phyloP scores from a whole-genome alignment of 1,140 invertebrate genomes.

The Hylaeus volcanicus region DNA sequence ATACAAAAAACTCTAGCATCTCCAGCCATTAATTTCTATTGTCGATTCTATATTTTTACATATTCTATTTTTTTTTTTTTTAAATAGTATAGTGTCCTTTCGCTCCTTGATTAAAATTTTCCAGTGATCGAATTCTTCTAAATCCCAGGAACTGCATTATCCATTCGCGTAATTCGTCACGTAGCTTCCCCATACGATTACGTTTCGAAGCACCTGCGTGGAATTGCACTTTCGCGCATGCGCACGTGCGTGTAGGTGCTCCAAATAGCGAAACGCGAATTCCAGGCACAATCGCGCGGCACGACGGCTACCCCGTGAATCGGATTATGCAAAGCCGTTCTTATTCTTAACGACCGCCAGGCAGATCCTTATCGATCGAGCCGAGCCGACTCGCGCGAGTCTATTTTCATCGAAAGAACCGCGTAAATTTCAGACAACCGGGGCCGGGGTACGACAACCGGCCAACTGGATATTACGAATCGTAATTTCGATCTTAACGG shows the following conservation, averaged over 20 bases:
- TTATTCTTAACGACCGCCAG: conserved; percentile 44
- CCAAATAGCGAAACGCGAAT: conserved; percentile 14
- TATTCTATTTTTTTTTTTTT: too few relatives aligned
- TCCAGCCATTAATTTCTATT: too few relatives aligned
- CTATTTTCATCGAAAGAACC: conserved; percentile 30
- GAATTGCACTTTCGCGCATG: background rate
- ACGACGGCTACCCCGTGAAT: conserved; percentile 17
- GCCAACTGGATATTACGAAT: background rate
- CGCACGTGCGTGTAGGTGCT: background rate
- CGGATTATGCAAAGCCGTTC: conserved; percentile 47
- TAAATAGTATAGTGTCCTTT: too few relatives aligned
- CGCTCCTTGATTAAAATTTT: background rate
- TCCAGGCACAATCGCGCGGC: conserved; percentile 13
- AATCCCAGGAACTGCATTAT: background rate
- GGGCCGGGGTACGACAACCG: background rate
- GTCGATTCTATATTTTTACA: too few relatives aligned
- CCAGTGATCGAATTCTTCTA: background rate
- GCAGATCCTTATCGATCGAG: conserved; percentile 15
- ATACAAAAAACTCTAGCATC: too few relatives aligned
- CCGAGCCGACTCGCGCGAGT: background rate
- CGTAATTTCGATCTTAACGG: conserved; percentile 39
- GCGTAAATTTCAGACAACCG: conserved; percentile 11
- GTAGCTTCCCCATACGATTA: background rate
- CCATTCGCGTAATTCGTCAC: background rate
- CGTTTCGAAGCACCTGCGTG: background rate